phyloP scores from a whole-genome alignment of 2,113 vertebrate species.

The Irena cyanogastra region DNA sequence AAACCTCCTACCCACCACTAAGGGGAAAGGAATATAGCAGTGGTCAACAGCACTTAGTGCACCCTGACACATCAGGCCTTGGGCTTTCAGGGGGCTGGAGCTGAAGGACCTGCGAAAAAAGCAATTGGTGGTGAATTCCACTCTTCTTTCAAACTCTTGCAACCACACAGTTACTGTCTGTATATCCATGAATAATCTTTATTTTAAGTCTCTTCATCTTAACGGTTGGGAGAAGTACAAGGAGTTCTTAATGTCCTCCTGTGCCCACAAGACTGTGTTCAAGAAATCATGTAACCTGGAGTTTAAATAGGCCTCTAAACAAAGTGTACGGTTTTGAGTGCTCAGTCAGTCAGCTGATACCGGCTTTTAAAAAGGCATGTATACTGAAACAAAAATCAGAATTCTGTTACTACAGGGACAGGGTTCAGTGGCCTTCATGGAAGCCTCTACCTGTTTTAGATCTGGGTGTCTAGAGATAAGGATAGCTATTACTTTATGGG shows the following conservation, averaged over 20 bases:
- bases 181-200: neutral
- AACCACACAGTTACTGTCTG: neutral
- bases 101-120: neutral
- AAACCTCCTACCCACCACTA: neutral
- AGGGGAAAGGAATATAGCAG: neutral
- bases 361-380: neutral
- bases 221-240: neutral
- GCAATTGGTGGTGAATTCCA: neutral
- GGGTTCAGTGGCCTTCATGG: neutral
- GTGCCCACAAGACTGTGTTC: neutral
- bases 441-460: neutral
- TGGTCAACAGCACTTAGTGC: neutral
- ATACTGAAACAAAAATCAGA: neutral
- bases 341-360: neutral
- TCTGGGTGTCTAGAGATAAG: neutral
- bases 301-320: neutral
- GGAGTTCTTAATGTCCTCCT: neutral
- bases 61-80: neutral
- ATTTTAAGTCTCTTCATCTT: neutral
- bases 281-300: neutral
- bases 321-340: neutral
- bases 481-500: neutral
- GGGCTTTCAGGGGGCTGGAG: neutral
- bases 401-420: neutral
- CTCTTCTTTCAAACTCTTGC: neutral